Base-by-base conservation (phyloP, 2,797 vertebrate species). In the Muraenolepis orangiensis region DNA sequence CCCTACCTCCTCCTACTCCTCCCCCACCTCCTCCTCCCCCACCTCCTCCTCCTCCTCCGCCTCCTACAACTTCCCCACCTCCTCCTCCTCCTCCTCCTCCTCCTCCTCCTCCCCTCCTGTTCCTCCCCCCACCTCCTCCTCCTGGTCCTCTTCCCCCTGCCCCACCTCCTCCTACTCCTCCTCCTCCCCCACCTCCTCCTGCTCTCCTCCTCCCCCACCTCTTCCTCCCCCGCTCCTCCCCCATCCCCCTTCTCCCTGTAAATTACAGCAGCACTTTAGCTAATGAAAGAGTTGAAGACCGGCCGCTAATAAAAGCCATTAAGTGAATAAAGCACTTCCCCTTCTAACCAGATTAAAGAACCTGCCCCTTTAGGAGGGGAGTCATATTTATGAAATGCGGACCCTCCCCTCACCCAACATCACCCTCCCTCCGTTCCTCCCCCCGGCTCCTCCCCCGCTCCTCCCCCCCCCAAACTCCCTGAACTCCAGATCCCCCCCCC, bases 221-320 rank as follows among this genome's bases (percentile, higher is more conserved):
- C n/a, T n/a, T n/a, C n/a, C 84, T 82, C 85, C 20, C 51, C 40
- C 3, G 16, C 40, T 14, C 40, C 13, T 14, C 88, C 81, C 81
- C 80, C 87, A 81, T 83, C 61, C 74, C 91, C 81, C 16, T n/a
- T 26, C 89, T 84, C 85, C 93, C 91, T 94, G 94, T 95, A 95
- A 95, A 95, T 95, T 95, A 95, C 94, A 92, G 93, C 93, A 93
- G 94, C 94, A 95, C 94, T 95, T 95, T 94, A 94, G 92, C 93
- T 95, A 95, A 95, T 95, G 94, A 95, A 95, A 95, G 93, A 94
- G 93, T 94, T 94, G 93, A 94, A 93, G 93, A 93, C 91, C 84
- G 84, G 91, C 89, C 93, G 94, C 93, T 95, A 95, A 95, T 95
- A 94, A 94, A 95, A 95, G 91, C 94, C 94, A 95, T 95, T 95